Conservation (phyloP, 2,113 vertebrate genomes). For the Seriola dumerili region DNA sequence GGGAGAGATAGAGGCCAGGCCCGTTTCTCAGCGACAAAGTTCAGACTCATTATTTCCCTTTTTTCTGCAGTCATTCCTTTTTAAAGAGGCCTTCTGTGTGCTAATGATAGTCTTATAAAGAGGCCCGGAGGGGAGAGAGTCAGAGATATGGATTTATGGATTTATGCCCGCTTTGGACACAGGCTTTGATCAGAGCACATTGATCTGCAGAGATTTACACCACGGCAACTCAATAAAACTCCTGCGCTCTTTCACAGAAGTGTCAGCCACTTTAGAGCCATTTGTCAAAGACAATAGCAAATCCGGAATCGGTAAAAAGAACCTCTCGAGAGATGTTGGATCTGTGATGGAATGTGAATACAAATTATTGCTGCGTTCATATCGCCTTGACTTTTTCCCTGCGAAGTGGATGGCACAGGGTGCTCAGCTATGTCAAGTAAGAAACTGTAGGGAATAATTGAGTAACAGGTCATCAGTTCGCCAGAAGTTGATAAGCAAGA, state of each 20-base stretch:
- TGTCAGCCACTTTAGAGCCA: conserved; percentile 65
- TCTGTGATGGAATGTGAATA: conserved; percentile 45
- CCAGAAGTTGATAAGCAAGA: no score
- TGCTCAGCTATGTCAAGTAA: no score
- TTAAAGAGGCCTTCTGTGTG: conserved; percentile 77
- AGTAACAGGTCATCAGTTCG: no score
- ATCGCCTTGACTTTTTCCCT: no score
- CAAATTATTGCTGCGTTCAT: background rate
- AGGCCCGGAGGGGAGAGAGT: conserved; percentile 66
- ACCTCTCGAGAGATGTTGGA: conserved; percentile 11
- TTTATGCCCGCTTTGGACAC: conserved; percentile 75
- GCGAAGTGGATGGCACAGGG: no score
- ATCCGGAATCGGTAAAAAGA: conserved; percentile 62
- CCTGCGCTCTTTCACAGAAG: conserved; percentile 56
- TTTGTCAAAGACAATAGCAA: conserved; percentile 74
- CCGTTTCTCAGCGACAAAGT: conserved; percentile 71
- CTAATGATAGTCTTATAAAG: conserved; percentile 80
- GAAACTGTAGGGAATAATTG: no score
- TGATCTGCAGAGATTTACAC: conserved; percentile 83
- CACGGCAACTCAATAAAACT: conserved; percentile 72
- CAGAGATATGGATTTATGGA: conserved; percentile 81
- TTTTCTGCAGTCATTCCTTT: conserved; percentile 70
- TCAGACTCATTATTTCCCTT: conserved; percentile 79
- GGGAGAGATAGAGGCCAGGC: conserved; percentile 58
- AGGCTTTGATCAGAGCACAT: conserved; percentile 82